Evolutionary conservation across 1,140 invertebrate species (phyloP), one percentile per base, ranked within the genome.

Genomic region (Pogonus chalceus): DNA sequence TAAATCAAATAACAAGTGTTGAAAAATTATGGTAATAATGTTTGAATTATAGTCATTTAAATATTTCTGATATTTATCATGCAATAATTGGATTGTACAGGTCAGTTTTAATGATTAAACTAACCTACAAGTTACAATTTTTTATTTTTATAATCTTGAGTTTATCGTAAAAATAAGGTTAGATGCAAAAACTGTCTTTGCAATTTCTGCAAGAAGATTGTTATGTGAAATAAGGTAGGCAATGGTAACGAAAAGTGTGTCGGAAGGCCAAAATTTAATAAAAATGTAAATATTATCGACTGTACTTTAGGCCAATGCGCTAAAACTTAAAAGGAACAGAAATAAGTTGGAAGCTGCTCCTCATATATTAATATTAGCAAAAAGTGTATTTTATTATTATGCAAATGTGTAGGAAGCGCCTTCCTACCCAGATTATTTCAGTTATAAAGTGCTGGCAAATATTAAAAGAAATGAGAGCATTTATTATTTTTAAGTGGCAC

Each of bases 331-430:
- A 16, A 43, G 18, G 37, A 4, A 43, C 37, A 43, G 37, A 43
- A 16, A 31, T 16, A 9, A 43, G 9, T 16, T 43, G 37, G 18
- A 12, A 12, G 37, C 37, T 4, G 18, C 37, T 43, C 37, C 18
- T 10, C 37, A 43, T 43, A 43, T 43, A 43, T 43, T 43, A 43
- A 43, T 43, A 43, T 43, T 43, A 43, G 37, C 37, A 43, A 43
- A 43, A 43, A 43, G 7, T 43, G 37, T 43, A 43, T 43, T 43
- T 43, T 43, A 43, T 43, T 43, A 43, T 43, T 43, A 43, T 43
- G 37, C 37, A 43, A 43, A 43, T 43, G 18, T 18, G 37, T 18
- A 16, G 7, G 37, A 10, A 3, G 37, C 3, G 9, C 3, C 9
- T 7, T 3, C 18, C 37, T 43, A n/a, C 18, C 7, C 37, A 43